These are phyloP conservation scores for Vombatus ursinus DNA, from an alignment of 2,113 vertebrate species.

Conservation along the genomic window DNA sequence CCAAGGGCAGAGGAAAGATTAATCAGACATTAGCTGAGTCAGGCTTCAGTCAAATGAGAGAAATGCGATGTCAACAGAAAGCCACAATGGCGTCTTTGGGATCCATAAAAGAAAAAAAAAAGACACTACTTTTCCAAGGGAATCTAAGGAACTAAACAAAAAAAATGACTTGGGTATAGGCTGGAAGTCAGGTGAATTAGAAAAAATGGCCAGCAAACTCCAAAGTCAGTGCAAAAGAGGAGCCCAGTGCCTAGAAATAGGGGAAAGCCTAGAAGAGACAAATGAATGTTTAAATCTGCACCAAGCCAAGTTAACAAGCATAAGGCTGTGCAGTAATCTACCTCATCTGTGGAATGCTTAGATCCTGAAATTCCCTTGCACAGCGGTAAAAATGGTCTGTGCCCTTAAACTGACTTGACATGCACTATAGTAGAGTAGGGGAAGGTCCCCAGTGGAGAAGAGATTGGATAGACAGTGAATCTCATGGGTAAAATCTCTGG, in stretches of 20 bases:
- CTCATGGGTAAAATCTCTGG: neutral
- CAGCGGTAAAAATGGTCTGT: neutral
- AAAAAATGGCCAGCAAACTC: neutral
- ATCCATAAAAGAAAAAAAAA: neutral
- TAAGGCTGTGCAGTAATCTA: neutral
- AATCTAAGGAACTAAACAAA: neutral
- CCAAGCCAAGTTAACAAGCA: neutral
- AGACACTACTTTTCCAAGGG: neutral
- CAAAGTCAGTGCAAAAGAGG: neutral
- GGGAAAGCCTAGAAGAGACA: neutral
- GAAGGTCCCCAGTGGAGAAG: neutral
- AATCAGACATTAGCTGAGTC: neutral
- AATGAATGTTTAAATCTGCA: neutral
- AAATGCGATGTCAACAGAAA: neutral
- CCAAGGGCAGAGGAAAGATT: neutral
- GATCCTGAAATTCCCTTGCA: neutral
- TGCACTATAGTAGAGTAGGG: neutral
- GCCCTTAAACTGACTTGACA: neutral
- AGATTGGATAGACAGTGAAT: neutral
- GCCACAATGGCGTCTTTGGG: neutral
- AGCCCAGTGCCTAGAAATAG: neutral
- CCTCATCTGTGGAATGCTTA: neutral
- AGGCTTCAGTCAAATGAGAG: neutral
- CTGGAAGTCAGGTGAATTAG: neutral
- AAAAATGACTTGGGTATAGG: neutral